Conservation (phyloP, 2,888 invertebrate species). For the Cacoxenus indagator region DNA sequence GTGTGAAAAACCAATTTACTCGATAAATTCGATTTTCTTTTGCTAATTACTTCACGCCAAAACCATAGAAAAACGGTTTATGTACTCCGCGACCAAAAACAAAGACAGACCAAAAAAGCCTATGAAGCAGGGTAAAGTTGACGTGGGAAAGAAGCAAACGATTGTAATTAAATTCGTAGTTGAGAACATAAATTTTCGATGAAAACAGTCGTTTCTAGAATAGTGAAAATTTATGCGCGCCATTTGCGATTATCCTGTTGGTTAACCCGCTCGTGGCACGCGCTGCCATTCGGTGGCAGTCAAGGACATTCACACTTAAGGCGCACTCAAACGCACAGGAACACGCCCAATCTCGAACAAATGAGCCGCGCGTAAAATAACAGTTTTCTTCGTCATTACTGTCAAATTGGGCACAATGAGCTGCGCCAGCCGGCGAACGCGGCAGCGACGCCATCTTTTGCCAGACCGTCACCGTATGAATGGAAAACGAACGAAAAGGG, state of each 20-base stretch:
- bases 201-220: not conserved
- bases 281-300: not conserved
- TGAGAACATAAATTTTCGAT: not conserved
- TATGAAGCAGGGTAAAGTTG: too few species aligned
- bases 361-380: constrained; percentile 62
- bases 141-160: not conserved
- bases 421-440: constrained; percentile 28
- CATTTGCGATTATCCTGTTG: constrained; percentile 13
- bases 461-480: not conserved
- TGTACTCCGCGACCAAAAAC: not conserved
- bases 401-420: constrained; percentile 54
- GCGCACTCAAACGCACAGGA: not conserved
- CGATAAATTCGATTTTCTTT: not conserved
- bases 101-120: not conserved
- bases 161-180: constrained; percentile 2
- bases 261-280: not conserved
- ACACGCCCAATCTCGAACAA: constrained; percentile 54
- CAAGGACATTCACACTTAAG: not conserved
- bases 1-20: not conserved
- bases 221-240: constrained; percentile 8
- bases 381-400: constrained; percentile 62
- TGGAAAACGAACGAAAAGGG: not conserved
- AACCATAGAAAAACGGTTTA: not conserved
- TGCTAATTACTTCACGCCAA: not conserved
- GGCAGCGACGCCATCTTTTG: not conserved